Conservation (phyloP, 2,888 invertebrate genomes). For the Habroteleia sp. region DNA sequence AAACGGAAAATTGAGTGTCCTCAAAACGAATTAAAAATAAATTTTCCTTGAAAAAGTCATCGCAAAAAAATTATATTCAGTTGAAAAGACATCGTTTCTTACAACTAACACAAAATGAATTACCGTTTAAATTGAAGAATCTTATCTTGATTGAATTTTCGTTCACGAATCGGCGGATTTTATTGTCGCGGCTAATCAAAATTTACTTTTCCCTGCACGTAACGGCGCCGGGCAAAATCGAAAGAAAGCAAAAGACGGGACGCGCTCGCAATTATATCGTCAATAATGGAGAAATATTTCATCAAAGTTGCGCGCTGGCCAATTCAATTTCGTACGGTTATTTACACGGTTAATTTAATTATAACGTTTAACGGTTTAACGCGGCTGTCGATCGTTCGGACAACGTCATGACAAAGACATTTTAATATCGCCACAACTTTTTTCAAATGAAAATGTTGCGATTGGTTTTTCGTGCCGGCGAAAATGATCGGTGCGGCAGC, state of each 20-base stretch:
- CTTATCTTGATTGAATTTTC: slow-evolving; percentile 50
- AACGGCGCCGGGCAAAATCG: slow-evolving; percentile 33
- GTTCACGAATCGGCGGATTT: slow-evolving; percentile 52
- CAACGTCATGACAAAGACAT: slow-evolving; percentile 37
- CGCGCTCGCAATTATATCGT: slow-evolving; percentile 36
- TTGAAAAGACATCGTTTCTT: too few relatives aligned
- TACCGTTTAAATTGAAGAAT: slow-evolving; percentile 43
- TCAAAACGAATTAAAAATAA: too few relatives aligned
- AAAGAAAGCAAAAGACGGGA: slow-evolving; percentile 41
- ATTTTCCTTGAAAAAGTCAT: too few relatives aligned
- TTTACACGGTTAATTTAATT: slow-evolving; percentile 38
- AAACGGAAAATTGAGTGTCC: too few relatives aligned
- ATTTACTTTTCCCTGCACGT: slow-evolving; percentile 43
- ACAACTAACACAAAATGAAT: slow-evolving; percentile 14
- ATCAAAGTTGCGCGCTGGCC: slow-evolving; percentile 1
- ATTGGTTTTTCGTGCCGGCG: slow-evolving; percentile 33
- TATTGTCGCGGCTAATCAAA: slow-evolving; percentile 43
- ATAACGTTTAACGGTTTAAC: not conserved
- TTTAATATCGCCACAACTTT: slow-evolving; percentile 38
- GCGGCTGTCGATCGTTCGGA: not conserved
- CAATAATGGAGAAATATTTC: slow-evolving; percentile 37
- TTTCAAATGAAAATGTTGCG: slow-evolving; percentile 25
- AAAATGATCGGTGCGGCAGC: slow-evolving; percentile 52
- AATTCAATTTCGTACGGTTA: slow-evolving; percentile 34
- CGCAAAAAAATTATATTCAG: too few relatives aligned